Evolutionary conservation across 1,140 invertebrate genomes (phyloP).

Genomic region (Bilobella aurantiaca): DNA sequence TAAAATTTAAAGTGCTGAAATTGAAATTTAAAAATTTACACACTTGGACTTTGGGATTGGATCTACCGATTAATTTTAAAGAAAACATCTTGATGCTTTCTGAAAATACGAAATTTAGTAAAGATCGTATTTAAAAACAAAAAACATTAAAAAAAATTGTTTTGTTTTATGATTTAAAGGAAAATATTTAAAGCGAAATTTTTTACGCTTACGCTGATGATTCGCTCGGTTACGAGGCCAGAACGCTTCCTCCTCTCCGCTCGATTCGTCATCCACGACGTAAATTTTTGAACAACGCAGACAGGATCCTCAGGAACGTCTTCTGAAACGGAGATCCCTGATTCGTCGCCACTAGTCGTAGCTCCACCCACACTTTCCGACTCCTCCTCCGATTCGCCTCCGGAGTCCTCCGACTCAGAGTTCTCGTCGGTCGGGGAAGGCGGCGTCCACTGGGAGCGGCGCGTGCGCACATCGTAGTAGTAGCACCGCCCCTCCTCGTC

Average conservation of each 20-base stretch:
- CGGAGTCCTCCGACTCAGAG: conserved; percentile 17
- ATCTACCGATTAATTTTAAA: no score
- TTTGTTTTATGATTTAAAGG: not conserved
- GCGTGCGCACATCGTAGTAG: conserved; percentile 77
- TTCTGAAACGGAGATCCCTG: not conserved
- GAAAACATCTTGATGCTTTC: no score
- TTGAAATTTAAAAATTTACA: no score
- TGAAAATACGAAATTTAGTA: no score
- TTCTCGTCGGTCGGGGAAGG: conserved; percentile 45
- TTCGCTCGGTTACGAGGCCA: conserved; percentile 54
- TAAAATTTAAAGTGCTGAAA: no score
- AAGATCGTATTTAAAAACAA: not conserved
- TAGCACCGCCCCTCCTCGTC: conserved; percentile 72
- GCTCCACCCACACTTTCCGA: no score
- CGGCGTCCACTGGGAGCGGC: conserved; percentile 78
- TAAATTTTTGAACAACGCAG: not conserved
- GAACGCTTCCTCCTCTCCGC: conserved; percentile 40
- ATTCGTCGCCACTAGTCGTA: not conserved
- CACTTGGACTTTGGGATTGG: no score
- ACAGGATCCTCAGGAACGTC: no score
- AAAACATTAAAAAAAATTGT: not conserved
- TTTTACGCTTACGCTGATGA: conserved; percentile 62
- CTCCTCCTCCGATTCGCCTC: conserved; percentile 15
- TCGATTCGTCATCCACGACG: conserved; percentile 14
- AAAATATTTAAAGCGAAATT: no score